phyloP scores from a whole-genome alignment of 2,888 invertebrate genomes.

The Acronicta leporina region DNA sequence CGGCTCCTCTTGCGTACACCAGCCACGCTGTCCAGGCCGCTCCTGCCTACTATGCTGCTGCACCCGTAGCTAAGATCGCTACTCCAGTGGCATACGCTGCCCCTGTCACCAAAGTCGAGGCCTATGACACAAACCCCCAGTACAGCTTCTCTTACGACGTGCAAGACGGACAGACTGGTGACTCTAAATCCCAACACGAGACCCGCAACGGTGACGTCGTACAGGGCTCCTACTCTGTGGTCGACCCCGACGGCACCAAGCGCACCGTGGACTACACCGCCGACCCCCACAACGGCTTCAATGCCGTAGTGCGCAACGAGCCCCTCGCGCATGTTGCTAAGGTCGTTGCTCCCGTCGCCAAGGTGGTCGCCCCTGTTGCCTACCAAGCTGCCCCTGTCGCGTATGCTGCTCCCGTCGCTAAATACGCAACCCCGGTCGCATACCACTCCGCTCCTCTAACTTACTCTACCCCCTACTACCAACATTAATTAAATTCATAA shows the following conservation, averaged over 20 bases:
- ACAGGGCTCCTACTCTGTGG: conserved; percentile 84
- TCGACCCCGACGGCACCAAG: conserved; percentile 84
- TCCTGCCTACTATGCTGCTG: conserved; percentile 65
- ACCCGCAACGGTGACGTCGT: conserved; percentile 85
- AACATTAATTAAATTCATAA: conserved; percentile 60
- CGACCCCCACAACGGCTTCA: conserved; percentile 85
- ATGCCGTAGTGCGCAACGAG: conserved; percentile 84
- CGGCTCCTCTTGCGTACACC: conserved; percentile 65
- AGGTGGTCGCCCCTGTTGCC: conserved; percentile 53
- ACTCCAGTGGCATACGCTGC: conserved; percentile 69
- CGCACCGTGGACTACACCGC: conserved; percentile 87
- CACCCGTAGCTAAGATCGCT: conserved; percentile 61
- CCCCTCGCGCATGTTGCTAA: conserved; percentile 73
- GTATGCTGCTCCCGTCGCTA: conserved; percentile 62
- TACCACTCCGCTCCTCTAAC: conserved; percentile 46
- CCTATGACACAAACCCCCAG: conserved; percentile 70
- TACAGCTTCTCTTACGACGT: conserved; percentile 85
- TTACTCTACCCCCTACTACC: conserved; percentile 64
- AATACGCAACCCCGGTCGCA: conserved; percentile 56
- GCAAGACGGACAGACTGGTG: conserved; percentile 84
- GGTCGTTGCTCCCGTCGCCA: conserved; percentile 61
- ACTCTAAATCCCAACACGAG: conserved; percentile 84
- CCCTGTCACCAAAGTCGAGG: conserved; percentile 66
- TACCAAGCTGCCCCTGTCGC: conserved; percentile 59
- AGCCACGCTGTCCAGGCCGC: conserved; percentile 60